Evolutionary conservation across 2,888 invertebrate species (phyloP).

Genomic region (Anarsia innoxiella): DNA sequence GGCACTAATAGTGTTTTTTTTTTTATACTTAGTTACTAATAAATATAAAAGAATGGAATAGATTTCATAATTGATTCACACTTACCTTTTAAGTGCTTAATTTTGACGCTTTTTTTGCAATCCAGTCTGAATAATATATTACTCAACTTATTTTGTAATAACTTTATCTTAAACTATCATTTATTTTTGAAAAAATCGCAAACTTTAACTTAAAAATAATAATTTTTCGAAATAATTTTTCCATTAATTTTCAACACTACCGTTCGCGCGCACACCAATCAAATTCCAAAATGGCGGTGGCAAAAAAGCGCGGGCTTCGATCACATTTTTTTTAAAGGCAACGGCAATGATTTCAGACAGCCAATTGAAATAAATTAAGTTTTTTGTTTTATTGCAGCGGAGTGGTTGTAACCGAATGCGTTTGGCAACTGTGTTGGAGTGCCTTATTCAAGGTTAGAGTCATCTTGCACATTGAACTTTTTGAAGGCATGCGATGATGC

Average conservation of each 20-base stretch:
- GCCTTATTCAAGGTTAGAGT: slow-evolving; percentile 13
- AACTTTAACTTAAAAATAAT: slow-evolving; percentile 3
- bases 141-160: no score
- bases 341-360: background rate
- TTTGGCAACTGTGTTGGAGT: slow-evolving; percentile 14
- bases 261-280: no score
- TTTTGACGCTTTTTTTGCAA: slow-evolving; percentile 42
- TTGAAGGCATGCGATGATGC: background rate
- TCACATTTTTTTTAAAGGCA: background rate
- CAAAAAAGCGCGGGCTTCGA: no score
- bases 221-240: background rate
- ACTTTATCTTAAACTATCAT: no score
- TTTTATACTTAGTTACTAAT: background rate
- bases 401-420: slow-evolving; percentile 4
- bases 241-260: background rate
- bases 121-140: no score
- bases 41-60: background rate
- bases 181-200: background rate
- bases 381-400: slow-evolving; percentile 4
- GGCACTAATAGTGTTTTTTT: no score
- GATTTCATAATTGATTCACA: no score
- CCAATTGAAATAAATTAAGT: background rate
- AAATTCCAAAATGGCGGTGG: no score
- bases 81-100: slow-evolving; percentile 57
- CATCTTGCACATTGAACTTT: slow-evolving; percentile 13